Percentiles rank a stretch among this genome's conserved stretches.
These are phyloP conservation scores for Ctenoplectra terminalis DNA, from an alignment of 1,140 invertebrate genomes.

Conservation along the genomic window DNA sequence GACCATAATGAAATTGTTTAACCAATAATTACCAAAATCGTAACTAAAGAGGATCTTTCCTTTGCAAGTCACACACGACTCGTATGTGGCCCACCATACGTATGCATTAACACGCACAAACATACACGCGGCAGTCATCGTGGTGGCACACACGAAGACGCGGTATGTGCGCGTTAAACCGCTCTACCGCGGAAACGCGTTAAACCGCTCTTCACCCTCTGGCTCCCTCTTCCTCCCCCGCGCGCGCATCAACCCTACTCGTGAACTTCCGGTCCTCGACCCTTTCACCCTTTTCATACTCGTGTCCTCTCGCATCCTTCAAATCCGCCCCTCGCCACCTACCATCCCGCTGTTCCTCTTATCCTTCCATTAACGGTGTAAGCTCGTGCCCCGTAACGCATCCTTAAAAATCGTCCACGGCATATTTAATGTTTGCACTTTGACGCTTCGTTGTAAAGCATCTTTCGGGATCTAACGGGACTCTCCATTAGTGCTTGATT, in stretches of 20 bases:
- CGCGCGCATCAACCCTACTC: conserved; percentile 59
- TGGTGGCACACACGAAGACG: conserved; percentile 4
- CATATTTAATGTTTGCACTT: conserved; percentile 70
- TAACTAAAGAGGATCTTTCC: neutral
- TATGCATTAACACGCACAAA: conserved; percentile 33
- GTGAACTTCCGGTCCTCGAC: conserved; percentile 69
- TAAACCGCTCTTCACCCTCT: conserved; percentile 63
- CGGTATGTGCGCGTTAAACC: conserved; percentile 64
- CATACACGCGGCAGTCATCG: neutral
- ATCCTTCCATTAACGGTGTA: conserved; percentile 69
- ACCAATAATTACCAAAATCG: neutral
- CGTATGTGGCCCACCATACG: neutral
- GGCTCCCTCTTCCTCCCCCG: conserved; percentile 21
- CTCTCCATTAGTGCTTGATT: conserved; percentile 65
- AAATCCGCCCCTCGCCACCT: conserved; percentile 47
- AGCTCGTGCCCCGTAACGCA: conserved; percentile 62
- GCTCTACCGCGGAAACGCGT: conserved; percentile 68
- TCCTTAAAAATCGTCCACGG: conserved; percentile 69
- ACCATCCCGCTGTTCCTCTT: conserved; percentile 49
- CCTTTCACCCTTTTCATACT: conserved; percentile 69
- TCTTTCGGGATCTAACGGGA: conserved; percentile 47
- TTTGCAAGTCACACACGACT: neutral
- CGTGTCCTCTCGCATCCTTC: conserved; percentile 69
- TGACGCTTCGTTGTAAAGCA: conserved; percentile 57
- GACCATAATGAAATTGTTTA: too few relatives aligned